Evolutionary conservation across 2,888 invertebrate genomes (phyloP), one percentile per base, ranked within the genome.

Genomic region (Drosophila macrospina): DNA sequence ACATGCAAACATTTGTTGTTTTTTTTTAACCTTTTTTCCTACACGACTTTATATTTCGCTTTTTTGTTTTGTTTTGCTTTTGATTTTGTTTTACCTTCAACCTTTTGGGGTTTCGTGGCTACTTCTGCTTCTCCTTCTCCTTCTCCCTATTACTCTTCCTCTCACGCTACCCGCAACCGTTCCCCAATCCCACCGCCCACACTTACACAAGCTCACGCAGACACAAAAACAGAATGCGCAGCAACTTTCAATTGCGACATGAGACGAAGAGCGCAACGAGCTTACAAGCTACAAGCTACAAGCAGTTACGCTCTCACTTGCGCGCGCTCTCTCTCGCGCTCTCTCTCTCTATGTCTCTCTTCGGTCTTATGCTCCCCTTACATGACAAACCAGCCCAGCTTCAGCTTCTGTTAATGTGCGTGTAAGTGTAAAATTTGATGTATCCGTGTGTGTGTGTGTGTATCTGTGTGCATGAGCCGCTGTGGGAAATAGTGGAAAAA

Each of bases 241-340:
- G 75, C 87, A 82, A 87, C 83, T 83, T 83, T 83, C 83, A 87
- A 87, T 83, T 83, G 83, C 83, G 83, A 85, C 88, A 83, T 81
- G 85, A 55, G 64, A 66, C 66, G 54, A 69, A 78, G 84, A 82
- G 78, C 74, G 66, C 66, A 70, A 52, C 54, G 60, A 61, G 69
- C 66, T 74, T 61, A 61, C 74, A 28, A 28, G 28, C 28, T 28
- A 20, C 3, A 65, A 51, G 60, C 68, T 54, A 20, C 3, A 65
- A 51, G 60, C 68, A 50, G 51, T 61, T 64, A 64, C 52, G 59
- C 61, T 50, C 71, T 70, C 52, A 13, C 59, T 54, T 52, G 44
- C 16, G 39, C 24, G 16, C 8, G 7, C 32, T 44, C 54, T 51
- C 62, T 62, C 39, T 32, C 48, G 26, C 11, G 24, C 34, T 44